Evolutionary conservation across 2,113 vertebrate genomes (phyloP).

Genomic region (Hyla sarda): DNA sequence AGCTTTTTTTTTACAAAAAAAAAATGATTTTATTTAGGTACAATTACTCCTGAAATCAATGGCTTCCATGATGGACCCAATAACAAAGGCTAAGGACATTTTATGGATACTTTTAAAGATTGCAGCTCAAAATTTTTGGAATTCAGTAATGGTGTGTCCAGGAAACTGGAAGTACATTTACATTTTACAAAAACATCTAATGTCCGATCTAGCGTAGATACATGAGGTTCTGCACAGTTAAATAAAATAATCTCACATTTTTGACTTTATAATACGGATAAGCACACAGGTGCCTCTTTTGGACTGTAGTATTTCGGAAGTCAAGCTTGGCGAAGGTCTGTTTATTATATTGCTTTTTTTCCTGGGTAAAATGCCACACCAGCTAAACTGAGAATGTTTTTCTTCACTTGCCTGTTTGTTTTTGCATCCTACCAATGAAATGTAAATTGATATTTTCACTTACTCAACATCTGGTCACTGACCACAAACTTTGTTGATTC

Average conservation of each 20-base stretch:
- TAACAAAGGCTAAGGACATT: too few species aligned
- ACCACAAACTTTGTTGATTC: conserved; percentile 44
- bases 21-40: too few species aligned
- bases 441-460: conserved; percentile 54
- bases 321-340: conserved; percentile 2
- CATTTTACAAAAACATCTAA: not conserved
- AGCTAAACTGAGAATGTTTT: conserved; percentile 35
- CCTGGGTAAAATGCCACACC: conserved; percentile 28
- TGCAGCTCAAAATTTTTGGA: too few species aligned
- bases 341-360: conserved; percentile 32
- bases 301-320: conserved; percentile 19
- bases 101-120: too few species aligned
- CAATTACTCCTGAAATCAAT: too few species aligned
- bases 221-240: not conserved
- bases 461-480: conserved; percentile 46
- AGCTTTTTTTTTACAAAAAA: too few species aligned
- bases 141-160: too few species aligned
- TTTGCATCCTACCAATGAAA: conserved; percentile 52
- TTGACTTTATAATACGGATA: not conserved
- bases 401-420: conserved; percentile 49
- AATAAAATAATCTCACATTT: not conserved
- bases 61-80: too few species aligned
- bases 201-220: not conserved
- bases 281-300: not conserved
- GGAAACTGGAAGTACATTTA: not conserved